phyloP scores from a whole-genome alignment of 1,140 invertebrate genomes.

The Papilio polyxenes region DNA sequence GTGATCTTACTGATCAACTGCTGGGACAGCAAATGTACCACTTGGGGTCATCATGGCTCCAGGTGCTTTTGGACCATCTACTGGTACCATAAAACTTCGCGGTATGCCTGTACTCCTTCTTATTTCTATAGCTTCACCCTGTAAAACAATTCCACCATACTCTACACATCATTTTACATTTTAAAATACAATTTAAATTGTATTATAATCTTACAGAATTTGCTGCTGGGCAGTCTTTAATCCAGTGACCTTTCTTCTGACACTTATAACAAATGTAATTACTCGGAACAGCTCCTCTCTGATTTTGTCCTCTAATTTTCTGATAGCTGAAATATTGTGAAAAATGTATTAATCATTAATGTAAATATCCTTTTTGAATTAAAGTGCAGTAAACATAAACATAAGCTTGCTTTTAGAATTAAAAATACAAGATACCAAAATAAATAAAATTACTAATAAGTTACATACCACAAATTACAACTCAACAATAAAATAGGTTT shows the following conservation, averaged over 20 bases:
- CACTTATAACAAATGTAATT: constrained; percentile 97
- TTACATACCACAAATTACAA: too few species aligned
- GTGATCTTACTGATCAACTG: constrained; percentile 91
- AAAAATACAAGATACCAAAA: too few species aligned
- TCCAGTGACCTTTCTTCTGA: constrained; percentile 96
- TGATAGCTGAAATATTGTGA: constrained; percentile 85
- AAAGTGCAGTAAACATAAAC: too few species aligned
- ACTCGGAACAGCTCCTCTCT: constrained; percentile 92
- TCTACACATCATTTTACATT: background rate
- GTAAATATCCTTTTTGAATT: too few species aligned
- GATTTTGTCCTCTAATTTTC: constrained; percentile 91
- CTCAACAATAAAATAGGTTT: too few species aligned
- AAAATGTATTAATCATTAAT: constrained; percentile 8
- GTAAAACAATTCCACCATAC: constrained; percentile 46
- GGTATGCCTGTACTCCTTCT: constrained; percentile 99
- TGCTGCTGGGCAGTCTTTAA: constrained; percentile 93
- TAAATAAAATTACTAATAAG: too few species aligned
- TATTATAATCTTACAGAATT: constrained; percentile 53
- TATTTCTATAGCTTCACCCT: constrained; percentile 87
- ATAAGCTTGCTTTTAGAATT: too few species aligned
- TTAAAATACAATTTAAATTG: background rate
- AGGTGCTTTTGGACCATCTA: constrained; percentile 92
- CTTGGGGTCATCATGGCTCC: constrained; percentile 96
- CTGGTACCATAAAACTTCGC: constrained; percentile 96
- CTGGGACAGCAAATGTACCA: constrained; percentile 94